Evolutionary conservation across 2,888 invertebrate species (phyloP), one percentile per base, ranked within the genome.

Genomic region (Bombyx huttoni): DNA sequence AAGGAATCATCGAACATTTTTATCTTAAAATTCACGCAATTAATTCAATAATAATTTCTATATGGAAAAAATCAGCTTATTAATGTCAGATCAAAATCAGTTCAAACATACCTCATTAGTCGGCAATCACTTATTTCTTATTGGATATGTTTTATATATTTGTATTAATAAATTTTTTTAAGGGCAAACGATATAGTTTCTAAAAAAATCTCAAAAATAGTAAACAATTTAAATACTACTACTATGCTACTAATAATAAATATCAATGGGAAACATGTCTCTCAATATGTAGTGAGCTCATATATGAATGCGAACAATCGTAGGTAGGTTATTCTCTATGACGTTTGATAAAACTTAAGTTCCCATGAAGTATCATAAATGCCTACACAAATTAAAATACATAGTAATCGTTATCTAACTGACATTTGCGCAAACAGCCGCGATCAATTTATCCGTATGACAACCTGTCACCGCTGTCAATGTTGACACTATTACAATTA

Each of bases 401-500:
- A 78, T 68, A 67, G 75, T 81, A 81, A 81, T 80, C 77, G 73
- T 71, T 88, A 87, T 87, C 87, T 75, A 76, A 70, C 78, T 68
- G 75, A 73, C 77, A 74, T 82, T 84, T 82, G 77, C 82, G 82
- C 84, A 87, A 87, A 85, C 86, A 87, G 78, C 78, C 70, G 73
- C 70, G 71, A 87, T 88, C 87, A 85, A 85, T 87, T 82, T 84
- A 82, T 82, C 75, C 78, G 63, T 73, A 62, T 83, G 87, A 87
- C 87, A 87, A 77, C 68, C 69, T 86, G 83, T 84, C 84, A 78
- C 63, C 68, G 75, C 69, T 81, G 85, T 87, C 87, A 84, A 71
- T 71, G 64, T 64, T 78, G 83, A 81, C 83, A 81, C 73, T 79
- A 80, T 81, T 79, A 87, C 87, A 87, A 88, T 87, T 88, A 88